A percentile compares a stretch with the other conserved stretches of the same genome.
These are phyloP conservation scores for Microtus obscurus DNA, from an alignment of 2,797 vertebrate genomes.

Conservation along the genomic window DNA sequence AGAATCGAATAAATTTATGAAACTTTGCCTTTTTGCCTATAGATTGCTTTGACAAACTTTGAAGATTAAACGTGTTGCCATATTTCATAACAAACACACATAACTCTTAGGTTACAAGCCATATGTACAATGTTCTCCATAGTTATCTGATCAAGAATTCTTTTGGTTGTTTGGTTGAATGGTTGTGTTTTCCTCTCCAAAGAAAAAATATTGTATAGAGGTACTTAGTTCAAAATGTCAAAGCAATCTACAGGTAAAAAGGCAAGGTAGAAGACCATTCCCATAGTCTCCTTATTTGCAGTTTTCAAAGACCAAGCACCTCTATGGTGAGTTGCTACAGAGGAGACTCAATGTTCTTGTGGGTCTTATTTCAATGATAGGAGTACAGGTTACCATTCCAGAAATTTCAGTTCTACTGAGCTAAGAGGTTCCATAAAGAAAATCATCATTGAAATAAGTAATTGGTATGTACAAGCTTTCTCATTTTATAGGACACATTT, in stretches of 20 bases:
- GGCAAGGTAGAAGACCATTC: background rate
- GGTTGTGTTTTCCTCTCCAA: background rate
- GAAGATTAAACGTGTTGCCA: background rate
- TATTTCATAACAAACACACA: background rate
- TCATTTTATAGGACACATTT: background rate
- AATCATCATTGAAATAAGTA: constrained; percentile 38
- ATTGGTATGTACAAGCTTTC: background rate
- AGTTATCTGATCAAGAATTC: background rate
- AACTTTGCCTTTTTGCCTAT: background rate
- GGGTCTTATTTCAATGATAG: background rate
- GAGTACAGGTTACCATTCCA: background rate
- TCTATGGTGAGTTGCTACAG: background rate
- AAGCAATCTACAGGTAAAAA: constrained; percentile 5
- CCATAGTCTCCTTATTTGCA: background rate
- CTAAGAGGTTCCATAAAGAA: background rate
- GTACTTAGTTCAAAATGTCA: constrained; percentile 44
- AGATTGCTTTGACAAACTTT: background rate
- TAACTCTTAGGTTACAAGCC: background rate
- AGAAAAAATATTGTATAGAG: background rate
- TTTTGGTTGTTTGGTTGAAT: rapidly evolving
- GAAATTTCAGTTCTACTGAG: constrained; percentile 5
- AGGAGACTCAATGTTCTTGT: background rate
- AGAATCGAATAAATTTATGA: constrained; percentile 14
- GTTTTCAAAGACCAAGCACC: background rate
- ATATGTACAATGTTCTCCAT: background rate